phyloP scores from a whole-genome alignment of 2,113 vertebrate genomes.

The Centropristis striata region DNA sequence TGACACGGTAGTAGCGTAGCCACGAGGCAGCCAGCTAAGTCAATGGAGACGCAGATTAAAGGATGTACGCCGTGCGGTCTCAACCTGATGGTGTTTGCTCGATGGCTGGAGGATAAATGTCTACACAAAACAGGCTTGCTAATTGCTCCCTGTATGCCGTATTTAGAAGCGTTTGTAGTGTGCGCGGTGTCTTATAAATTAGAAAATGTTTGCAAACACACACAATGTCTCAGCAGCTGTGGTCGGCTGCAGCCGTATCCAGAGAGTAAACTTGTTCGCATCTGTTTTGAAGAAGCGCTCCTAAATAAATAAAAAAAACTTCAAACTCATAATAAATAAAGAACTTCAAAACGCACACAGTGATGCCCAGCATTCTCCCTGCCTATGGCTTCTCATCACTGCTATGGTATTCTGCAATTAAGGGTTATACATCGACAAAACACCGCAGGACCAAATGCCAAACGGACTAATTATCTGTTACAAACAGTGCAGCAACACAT shows the following conservation, averaged over 20 bases:
- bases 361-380: slow-evolving; percentile 35
- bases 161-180: slow-evolving; percentile 67
- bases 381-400: slow-evolving; percentile 56
- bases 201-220: slow-evolving; percentile 62
- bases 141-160: slow-evolving; percentile 54
- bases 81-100: slow-evolving; percentile 47
- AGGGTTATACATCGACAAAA: slow-evolving; percentile 52
- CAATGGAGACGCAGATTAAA: slow-evolving; percentile 59
- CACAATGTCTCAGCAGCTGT: slow-evolving; percentile 61
- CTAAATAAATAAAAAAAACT: slow-evolving; percentile 70
- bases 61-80: slow-evolving; percentile 39
- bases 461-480: slow-evolving; percentile 51
- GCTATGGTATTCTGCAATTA: slow-evolving; percentile 73
- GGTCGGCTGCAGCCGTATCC: slow-evolving; percentile 43
- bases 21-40: slow-evolving; percentile 60
- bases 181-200: slow-evolving; percentile 53
- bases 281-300: slow-evolving; percentile 64
- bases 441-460: slow-evolving; percentile 39
- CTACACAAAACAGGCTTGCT: slow-evolving; percentile 34
- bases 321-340: slow-evolving; percentile 59
- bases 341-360: slow-evolving; percentile 57
- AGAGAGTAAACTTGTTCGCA: slow-evolving; percentile 61
- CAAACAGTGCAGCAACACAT: slow-evolving; percentile 48
- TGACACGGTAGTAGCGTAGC: slow-evolving; percentile 60
- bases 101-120: slow-evolving; percentile 47